Evolutionary conservation across 2,888 invertebrate genomes (phyloP).

Genomic region (Tipula vernalis): DNA sequence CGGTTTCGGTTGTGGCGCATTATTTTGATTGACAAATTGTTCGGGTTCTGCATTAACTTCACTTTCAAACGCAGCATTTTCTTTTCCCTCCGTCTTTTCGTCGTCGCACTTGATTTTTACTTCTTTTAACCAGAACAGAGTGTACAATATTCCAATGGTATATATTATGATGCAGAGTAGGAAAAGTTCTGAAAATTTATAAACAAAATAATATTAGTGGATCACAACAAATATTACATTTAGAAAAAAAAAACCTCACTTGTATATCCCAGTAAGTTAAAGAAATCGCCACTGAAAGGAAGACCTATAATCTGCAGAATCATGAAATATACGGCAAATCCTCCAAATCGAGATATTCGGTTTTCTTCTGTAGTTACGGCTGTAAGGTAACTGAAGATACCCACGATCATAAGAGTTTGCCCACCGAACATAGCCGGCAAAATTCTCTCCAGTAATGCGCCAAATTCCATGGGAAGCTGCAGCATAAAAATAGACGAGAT

Average conservation of each 20-base stretch:
- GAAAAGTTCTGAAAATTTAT: constrained; percentile 26
- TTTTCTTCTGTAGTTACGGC: constrained; percentile 32
- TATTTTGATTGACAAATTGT: constrained; percentile 7
- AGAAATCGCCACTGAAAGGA: constrained; percentile 29
- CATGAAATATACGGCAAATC: constrained; percentile 31
- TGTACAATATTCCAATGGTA: constrained; percentile 29
- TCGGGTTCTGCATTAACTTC: neutral
- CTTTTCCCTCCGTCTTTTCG: constrained; percentile 21
- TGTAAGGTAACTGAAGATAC: constrained; percentile 33
- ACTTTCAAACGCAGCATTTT: constrained; percentile 17
- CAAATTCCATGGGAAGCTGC: constrained; percentile 32
- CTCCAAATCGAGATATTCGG: constrained; percentile 30
- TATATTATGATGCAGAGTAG: constrained; percentile 28
- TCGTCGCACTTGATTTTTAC: constrained; percentile 15
- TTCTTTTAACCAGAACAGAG: constrained; percentile 31
- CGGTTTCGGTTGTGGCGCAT: constrained; percentile 4
- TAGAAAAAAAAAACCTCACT: constrained; percentile 21
- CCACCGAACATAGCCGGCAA: constrained; percentile 33
- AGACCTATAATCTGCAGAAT: constrained; percentile 29
- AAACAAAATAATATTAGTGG: neutral
- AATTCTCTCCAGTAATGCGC: constrained; percentile 29
- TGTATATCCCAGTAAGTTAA: constrained; percentile 28
- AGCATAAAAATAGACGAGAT: constrained; percentile 33
- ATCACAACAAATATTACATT: neutral
- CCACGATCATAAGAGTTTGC: constrained; percentile 32